phyloP scores from a whole-genome alignment of 2,888 invertebrate species.

The Tanypteryx hageni region DNA sequence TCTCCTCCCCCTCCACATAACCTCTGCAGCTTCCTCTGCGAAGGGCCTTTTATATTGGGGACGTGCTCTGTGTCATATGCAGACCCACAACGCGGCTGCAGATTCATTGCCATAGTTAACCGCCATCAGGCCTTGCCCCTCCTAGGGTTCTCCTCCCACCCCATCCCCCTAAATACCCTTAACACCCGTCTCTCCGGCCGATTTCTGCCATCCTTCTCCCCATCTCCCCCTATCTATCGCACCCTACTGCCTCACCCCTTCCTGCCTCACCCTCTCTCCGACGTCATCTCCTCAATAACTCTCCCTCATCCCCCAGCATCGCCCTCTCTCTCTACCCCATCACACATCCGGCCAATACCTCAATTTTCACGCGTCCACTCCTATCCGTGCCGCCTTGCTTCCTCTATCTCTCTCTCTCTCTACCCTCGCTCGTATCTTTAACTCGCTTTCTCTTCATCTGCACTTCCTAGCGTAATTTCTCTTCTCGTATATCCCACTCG shows the following conservation, averaged over 20 bases:
- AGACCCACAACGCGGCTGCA: slow-evolving; percentile 48
- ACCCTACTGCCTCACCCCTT: too few relatives aligned
- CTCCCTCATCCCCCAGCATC: background rate
- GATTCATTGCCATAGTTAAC: slow-evolving; percentile 62
- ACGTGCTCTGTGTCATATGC: slow-evolving; percentile 59
- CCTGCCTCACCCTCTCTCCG: background rate
- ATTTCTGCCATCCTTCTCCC: slow-evolving; percentile 23
- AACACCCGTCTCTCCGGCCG: background rate
- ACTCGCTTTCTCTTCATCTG: background rate
- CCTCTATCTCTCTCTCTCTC: background rate
- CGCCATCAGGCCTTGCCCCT: slow-evolving; percentile 29
- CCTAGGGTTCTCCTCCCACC: background rate
- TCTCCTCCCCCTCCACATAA: background rate
- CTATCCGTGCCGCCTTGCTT: background rate
- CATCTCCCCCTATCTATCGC: background rate
- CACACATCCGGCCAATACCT: background rate
- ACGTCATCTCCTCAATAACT: slow-evolving; percentile 1
- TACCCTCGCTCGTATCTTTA: background rate
- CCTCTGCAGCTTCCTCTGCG: background rate
- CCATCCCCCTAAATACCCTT: background rate
- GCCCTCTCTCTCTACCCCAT: background rate
- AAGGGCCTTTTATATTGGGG: slow-evolving; percentile 47
- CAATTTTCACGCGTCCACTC: background rate
- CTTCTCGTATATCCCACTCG: background rate
- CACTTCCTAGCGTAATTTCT: background rate